Evolutionary conservation across 2,888 invertebrate genomes (phyloP).

Genomic region (Argyra leucocephala): DNA sequence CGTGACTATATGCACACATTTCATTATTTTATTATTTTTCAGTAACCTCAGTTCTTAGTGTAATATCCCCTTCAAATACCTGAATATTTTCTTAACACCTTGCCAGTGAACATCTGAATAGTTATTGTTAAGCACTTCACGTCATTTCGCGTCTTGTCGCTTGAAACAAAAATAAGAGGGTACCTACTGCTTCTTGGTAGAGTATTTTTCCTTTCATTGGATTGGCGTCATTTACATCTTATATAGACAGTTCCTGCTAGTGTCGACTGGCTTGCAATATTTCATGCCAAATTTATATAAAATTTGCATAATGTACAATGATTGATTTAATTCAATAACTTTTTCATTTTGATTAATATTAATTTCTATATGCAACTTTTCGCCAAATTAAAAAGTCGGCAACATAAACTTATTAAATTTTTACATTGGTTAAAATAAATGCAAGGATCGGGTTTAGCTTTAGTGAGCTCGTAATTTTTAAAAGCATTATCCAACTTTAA

Average conservation of each 20-base stretch:
- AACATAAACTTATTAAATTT: slow-evolving; percentile 19
- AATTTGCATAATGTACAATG: slow-evolving; percentile 21
- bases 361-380: slow-evolving; percentile 20
- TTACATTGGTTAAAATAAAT: slow-evolving; percentile 15
- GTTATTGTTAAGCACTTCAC: slow-evolving; percentile 23
- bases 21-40: no score
- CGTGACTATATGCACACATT: no score
- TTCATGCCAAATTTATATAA: slow-evolving; percentile 23
- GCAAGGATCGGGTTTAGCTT: slow-evolving; percentile 22
- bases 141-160: slow-evolving; percentile 22
- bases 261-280: slow-evolving; percentile 22
- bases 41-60: no score
- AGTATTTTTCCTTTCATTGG: slow-evolving; percentile 36
- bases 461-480: slow-evolving; percentile 17
- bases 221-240: slow-evolving; percentile 28
- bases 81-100: slow-evolving; percentile 23
- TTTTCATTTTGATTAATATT: slow-evolving; percentile 16
- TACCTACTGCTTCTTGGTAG: slow-evolving; percentile 21
- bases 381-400: slow-evolving; percentile 19
- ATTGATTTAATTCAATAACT: slow-evolving; percentile 20
- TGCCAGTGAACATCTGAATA: slow-evolving; percentile 23
- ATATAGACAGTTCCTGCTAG: slow-evolving; percentile 14
- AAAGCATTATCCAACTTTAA: slow-evolving; percentile 12
- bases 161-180: slow-evolving; percentile 21
- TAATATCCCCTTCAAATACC: slow-evolving; percentile 18